These are phyloP conservation scores for Corydoras sp. DNA, from an alignment of 2,113 vertebrate genomes.

Conservation along the genomic window DNA sequence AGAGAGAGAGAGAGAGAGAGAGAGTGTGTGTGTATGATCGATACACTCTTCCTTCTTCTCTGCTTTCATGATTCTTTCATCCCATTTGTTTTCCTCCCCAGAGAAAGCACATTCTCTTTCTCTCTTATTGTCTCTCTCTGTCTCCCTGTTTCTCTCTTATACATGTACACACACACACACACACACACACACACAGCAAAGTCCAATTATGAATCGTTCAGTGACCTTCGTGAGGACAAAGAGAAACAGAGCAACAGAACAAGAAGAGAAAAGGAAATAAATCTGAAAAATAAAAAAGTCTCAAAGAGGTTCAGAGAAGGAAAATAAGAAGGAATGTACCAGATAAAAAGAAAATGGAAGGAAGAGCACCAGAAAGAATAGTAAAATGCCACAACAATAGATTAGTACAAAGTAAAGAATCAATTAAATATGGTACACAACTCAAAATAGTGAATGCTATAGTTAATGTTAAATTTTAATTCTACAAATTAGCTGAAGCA, in stretches of 20 bases:
- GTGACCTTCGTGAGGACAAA: constrained; percentile 34
- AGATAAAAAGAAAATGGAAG: too few species aligned
- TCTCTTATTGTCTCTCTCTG: too few species aligned
- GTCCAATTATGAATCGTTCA: constrained; percentile 48
- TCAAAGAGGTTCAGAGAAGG: background rate
- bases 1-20: background rate
- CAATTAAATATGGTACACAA: too few species aligned
- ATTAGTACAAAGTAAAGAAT: too few species aligned
- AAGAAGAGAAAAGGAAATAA: background rate
- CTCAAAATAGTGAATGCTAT: too few species aligned
- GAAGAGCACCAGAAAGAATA: too few species aligned
- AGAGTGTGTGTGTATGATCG: background rate
- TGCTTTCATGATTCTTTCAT: background rate
- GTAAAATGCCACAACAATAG: too few species aligned
- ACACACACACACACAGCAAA: constrained; percentile 24
- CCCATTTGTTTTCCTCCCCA: background rate
- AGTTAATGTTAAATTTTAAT: too few species aligned
- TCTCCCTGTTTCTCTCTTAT: too few species aligned
- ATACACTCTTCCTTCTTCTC: constrained; percentile 24
- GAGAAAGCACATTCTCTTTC: background rate
- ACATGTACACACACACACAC: background rate
- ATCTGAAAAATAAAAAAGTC: background rate
- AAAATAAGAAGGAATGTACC: background rate
- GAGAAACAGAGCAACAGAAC: background rate
- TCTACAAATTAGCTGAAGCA: too few species aligned